Conservation (phyloP, 2,888 invertebrate genomes). For the Seira sanloemensis region DNA sequence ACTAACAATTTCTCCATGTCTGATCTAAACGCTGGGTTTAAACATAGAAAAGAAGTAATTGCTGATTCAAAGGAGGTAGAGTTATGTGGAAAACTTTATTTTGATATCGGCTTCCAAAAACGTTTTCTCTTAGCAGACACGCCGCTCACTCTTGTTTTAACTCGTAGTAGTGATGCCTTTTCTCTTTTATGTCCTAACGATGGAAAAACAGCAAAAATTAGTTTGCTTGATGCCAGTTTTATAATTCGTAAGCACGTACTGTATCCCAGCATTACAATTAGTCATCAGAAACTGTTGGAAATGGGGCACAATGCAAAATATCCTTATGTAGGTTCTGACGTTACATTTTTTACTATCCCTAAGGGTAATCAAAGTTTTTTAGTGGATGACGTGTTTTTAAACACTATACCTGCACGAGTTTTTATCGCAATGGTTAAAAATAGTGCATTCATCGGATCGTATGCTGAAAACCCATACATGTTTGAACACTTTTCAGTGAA, state of each 20-base stretch:
- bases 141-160: conserved; percentile 44
- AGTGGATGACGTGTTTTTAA: conserved; percentile 74
- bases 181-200: conserved; percentile 26
- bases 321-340: conserved; percentile 62
- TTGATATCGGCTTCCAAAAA: conserved; percentile 56
- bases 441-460: conserved; percentile 68
- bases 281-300: conserved; percentile 68
- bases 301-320: conserved; percentile 66
- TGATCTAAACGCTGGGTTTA: conserved; percentile 37
- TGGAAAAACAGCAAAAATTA: conserved; percentile 43
- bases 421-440: conserved; percentile 73
- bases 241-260: conserved; percentile 65
- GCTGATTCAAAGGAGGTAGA: conserved; percentile 43
- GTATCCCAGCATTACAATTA: conserved; percentile 65
- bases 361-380: conserved; percentile 71
- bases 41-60: conserved; percentile 31
- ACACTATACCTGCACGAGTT: conserved; percentile 74
- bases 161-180: conserved; percentile 52
- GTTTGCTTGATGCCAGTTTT: conserved; percentile 66
- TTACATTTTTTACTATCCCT: conserved; percentile 69
- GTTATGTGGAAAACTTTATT: conserved; percentile 50
- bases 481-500: conserved; percentile 70
- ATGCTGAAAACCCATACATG: conserved; percentile 68
- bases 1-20: background rate
- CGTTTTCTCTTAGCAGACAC: conserved; percentile 63